A percentile compares a stretch with the other conserved stretches of the same genome.
phyloP scores from a whole-genome alignment of 2,113 vertebrate species.

The Sceloporus tristichus region DNA sequence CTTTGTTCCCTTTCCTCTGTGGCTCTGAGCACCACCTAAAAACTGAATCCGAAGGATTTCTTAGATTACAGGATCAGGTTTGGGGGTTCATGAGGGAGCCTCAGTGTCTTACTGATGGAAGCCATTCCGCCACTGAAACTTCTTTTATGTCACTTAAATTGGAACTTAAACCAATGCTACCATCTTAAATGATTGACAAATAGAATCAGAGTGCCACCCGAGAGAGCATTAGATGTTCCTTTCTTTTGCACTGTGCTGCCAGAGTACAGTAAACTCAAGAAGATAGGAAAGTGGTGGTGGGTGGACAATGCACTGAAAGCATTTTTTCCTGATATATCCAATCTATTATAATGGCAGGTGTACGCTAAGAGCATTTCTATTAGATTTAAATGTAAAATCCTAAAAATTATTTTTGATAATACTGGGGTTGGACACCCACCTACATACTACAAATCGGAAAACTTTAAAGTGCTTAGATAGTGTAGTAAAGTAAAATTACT shows the following conservation, averaged over 20 bases:
- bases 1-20: no score
- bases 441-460: not conserved
- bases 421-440: not conserved
- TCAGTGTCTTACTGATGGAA: no score
- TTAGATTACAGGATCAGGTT: no score
- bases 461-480: not conserved
- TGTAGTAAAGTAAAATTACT: conserved; percentile 3
- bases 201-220: not conserved
- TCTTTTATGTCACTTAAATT: not conserved
- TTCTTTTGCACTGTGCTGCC: not conserved
- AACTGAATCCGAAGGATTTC: no score
- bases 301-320: not conserved
- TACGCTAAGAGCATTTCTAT: conserved; percentile 4
- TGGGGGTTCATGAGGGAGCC: no score
- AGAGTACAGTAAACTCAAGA: not conserved
- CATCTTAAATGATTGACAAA: not conserved
- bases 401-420: not conserved
- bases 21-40: no score
- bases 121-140: not conserved
- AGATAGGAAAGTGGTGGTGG: not conserved
- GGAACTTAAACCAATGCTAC: not conserved
- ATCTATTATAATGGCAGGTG: not conserved
- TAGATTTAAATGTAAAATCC: not conserved
- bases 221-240: not conserved
- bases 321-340: not conserved